Evolutionary conservation across 2,113 vertebrate genomes (phyloP).

Genomic region (Pangasianodon gigas): DNA sequence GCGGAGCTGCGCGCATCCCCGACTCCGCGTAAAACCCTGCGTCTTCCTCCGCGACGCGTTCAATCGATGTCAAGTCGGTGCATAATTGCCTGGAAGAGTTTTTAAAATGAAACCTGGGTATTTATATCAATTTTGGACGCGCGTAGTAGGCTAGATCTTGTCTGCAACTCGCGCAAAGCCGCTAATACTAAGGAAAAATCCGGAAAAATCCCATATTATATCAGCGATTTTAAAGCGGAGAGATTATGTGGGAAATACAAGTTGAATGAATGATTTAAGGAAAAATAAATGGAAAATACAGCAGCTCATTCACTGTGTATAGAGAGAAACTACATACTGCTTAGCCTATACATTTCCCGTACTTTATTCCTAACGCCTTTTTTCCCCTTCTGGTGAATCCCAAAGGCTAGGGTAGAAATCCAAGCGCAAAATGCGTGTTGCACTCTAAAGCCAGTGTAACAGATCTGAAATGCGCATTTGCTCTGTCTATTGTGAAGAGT

Average conservation of each 20-base stretch:
- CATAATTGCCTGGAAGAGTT: not conserved
- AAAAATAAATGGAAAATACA: not conserved
- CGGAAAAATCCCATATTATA: not conserved
- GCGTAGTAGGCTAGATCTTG: not conserved
- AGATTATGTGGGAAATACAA: not conserved
- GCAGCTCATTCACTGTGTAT: not conserved
- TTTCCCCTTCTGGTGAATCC: not conserved
- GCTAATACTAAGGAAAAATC: not conserved
- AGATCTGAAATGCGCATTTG: not conserved
- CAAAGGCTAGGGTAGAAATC: not conserved
- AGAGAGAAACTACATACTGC: not conserved
- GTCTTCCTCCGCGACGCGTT: not conserved
- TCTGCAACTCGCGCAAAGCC: not conserved
- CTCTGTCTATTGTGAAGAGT: not conserved
- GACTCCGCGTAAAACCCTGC: constrained; percentile 11
- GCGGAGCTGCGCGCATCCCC: constrained; percentile 1
- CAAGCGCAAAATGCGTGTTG: constrained; percentile 3
- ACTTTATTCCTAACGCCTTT: not conserved
- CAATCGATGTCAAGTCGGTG: not conserved
- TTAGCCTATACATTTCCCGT: not conserved
- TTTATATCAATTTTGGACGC: not conserved
- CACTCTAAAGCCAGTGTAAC: not conserved
- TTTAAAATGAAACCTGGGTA: not conserved
- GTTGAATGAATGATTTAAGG: too few relatives aligned
- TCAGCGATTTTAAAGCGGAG: not conserved